Evolutionary conservation across 1,140 invertebrate species (phyloP).

Genomic region (Meloidogyne chitwoodi): DNA sequence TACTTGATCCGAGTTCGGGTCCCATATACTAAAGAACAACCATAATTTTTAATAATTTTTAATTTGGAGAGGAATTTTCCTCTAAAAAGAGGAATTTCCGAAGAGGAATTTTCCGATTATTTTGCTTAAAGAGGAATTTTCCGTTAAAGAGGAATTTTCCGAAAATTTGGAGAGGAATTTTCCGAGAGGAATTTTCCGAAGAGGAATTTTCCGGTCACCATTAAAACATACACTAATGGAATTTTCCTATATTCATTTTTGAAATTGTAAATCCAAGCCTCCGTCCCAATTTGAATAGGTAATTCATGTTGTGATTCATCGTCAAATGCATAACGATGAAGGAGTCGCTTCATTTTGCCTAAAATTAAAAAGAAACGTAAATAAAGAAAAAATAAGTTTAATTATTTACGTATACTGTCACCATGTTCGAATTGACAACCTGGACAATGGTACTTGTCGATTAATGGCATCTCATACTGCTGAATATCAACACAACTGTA

Average conservation of each 20-base stretch:
- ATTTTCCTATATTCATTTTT: neutral
- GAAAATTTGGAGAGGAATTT: too few relatives aligned
- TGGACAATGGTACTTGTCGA: slow-evolving; percentile 61
- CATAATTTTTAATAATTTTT: too few relatives aligned
- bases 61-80: too few relatives aligned
- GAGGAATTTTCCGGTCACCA: too few relatives aligned
- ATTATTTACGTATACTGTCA: slow-evolving; percentile 18
- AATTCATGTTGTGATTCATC: neutral
- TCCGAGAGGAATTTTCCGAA: too few relatives aligned
- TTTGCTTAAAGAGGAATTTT: too few relatives aligned
- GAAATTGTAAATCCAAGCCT: slow-evolving; percentile 23
- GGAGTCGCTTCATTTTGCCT: neutral
- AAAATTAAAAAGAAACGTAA: neutral
- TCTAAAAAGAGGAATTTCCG: too few relatives aligned
- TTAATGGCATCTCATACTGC: slow-evolving; percentile 89
- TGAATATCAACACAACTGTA: slow-evolving; percentile 76
- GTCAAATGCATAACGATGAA: slow-evolving; percentile 25
- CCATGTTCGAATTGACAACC: slow-evolving; percentile 7
- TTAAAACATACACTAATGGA: slow-evolving; percentile 17
- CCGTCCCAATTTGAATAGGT: slow-evolving; percentile 23
- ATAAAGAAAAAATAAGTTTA: neutral
- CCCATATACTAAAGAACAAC: too few relatives aligned
- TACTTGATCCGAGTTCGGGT: too few relatives aligned
- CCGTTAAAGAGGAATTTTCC: too few relatives aligned
- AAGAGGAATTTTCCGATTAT: too few relatives aligned